Percentiles rank a stretch among this genome's conserved stretches.
Conservation (phyloP, 2,888 invertebrate genomes). For the Prosapia bicincta region DNA sequence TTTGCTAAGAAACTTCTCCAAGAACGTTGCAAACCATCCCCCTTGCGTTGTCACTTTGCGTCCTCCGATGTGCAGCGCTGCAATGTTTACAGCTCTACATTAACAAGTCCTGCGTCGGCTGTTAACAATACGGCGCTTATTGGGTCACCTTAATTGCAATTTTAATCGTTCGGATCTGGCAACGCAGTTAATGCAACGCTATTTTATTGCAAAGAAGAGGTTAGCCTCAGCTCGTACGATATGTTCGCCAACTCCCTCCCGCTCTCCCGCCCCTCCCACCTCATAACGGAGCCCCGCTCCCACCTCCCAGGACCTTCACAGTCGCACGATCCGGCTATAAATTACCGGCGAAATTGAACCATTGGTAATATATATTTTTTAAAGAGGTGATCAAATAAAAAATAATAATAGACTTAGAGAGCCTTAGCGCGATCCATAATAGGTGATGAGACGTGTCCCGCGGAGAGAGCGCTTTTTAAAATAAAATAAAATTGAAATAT, state of each 20-base stretch:
- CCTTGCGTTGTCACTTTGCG: no score
- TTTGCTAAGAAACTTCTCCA: no score
- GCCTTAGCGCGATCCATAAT: constrained; percentile 2
- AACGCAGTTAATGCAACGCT: not conserved
- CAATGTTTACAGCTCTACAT: not conserved
- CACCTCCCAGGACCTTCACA: not conserved
- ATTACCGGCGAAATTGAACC: constrained; percentile 29
- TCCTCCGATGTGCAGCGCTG: no score
- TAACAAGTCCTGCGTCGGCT: not conserved
- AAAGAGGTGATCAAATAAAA: constrained; percentile 32
- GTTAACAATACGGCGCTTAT: not conserved
- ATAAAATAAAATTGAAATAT: not conserved
- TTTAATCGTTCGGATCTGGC: not conserved
- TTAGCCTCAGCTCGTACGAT: not conserved
- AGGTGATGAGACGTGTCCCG: not conserved
- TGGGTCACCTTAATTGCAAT: not conserved
- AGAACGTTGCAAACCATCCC: no score
- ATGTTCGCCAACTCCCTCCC: not conserved
- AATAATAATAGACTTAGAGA: constrained; percentile 26
- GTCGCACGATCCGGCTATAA: constrained; percentile 28
- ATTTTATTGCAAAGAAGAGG: not conserved
- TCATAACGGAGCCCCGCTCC: constrained; percentile 2
- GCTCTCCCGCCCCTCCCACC: constrained; percentile 3
- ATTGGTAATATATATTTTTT: constrained; percentile 30
- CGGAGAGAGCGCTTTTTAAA: not conserved